Conservation (phyloP, 92 coral and sea anemone genomes). For the Paramuricea clavata region DNA sequence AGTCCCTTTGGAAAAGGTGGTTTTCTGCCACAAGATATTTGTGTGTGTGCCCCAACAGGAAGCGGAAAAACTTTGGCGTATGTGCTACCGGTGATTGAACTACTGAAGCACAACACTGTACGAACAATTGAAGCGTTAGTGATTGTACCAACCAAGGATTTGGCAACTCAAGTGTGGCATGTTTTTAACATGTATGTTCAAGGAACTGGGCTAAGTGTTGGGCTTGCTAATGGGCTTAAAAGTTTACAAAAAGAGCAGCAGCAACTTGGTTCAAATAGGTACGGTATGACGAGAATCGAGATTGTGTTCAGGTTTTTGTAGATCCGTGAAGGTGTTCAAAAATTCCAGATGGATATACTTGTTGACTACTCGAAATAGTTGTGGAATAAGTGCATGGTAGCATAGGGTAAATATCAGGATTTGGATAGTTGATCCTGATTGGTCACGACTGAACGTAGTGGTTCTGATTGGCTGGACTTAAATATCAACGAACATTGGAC, state of each 20-base stretch:
- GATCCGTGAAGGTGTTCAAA: too few species aligned
- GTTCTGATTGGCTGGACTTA: too few species aligned
- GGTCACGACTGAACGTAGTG: too few species aligned
- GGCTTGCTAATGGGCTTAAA: conserved; percentile 87
- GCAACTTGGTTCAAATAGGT: conserved; percentile 80
- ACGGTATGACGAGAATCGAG: conserved; percentile 55
- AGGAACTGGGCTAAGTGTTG: conserved; percentile 85
- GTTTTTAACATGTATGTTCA: conserved; percentile 85
- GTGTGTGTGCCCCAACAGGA: conserved; percentile 98
- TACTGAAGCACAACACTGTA: conserved; percentile 57
- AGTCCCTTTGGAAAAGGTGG: conserved; percentile 76
- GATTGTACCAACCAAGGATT: conserved; percentile 91
- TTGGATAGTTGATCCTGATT: too few species aligned
- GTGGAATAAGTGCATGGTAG: too few species aligned
- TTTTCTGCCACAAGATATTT: conserved; percentile 81
- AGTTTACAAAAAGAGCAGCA: conserved; percentile 85
- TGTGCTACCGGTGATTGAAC: conserved; percentile 87
- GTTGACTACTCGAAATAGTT: too few species aligned
- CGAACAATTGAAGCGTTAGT: conserved; percentile 86
- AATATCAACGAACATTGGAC: too few species aligned
- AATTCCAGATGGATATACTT: too few species aligned
- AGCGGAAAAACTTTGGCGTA: conserved; percentile 97
- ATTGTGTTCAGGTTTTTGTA: neutral
- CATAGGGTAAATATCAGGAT: too few species aligned
- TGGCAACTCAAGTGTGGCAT: conserved; percentile 92